These are phyloP conservation scores for Holacanthella duospinosa DNA, from an alignment of 2,888 invertebrate genomes.

Conservation along the genomic window DNA sequence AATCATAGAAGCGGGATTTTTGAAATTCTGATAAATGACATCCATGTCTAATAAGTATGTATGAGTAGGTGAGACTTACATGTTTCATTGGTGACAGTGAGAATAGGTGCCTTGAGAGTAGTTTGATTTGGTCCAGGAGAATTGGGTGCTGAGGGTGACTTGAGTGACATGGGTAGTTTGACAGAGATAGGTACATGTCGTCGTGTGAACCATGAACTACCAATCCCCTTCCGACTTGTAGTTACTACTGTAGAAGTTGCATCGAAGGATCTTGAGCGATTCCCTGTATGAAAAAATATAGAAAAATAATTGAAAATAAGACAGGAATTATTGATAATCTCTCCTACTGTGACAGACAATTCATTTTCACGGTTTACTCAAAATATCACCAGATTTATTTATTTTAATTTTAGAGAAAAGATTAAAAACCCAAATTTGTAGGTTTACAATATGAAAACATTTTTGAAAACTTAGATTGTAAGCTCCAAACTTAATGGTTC, in stretches of 20 bases:
- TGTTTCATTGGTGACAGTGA: constrained; percentile 35
- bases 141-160: constrained; percentile 22
- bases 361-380: neutral
- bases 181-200: constrained; percentile 34
- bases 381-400: neutral
- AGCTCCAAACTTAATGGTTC: too few relatives aligned
- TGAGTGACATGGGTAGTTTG: constrained; percentile 26
- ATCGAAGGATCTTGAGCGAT: constrained; percentile 36
- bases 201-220: constrained; percentile 32
- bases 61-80: constrained; percentile 18
- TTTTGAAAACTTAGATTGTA: too few relatives aligned
- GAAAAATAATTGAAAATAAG: neutral
- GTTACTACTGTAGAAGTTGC: constrained; percentile 26
- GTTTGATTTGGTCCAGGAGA: constrained; percentile 13
- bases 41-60: neutral
- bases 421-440: too few relatives aligned
- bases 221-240: constrained; percentile 21
- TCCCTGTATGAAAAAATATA: constrained; percentile 17
- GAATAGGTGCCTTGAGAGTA: constrained; percentile 27
- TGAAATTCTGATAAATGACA: too few relatives aligned
- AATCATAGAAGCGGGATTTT: too few relatives aligned
- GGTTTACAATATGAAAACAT: too few relatives aligned
- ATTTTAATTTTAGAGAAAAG: too few relatives aligned
- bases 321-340: neutral
- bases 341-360: neutral